These are phyloP conservation scores for Reinhardtius hippoglossoides DNA, from an alignment of 2,113 vertebrate species.

Conservation along the genomic window DNA sequence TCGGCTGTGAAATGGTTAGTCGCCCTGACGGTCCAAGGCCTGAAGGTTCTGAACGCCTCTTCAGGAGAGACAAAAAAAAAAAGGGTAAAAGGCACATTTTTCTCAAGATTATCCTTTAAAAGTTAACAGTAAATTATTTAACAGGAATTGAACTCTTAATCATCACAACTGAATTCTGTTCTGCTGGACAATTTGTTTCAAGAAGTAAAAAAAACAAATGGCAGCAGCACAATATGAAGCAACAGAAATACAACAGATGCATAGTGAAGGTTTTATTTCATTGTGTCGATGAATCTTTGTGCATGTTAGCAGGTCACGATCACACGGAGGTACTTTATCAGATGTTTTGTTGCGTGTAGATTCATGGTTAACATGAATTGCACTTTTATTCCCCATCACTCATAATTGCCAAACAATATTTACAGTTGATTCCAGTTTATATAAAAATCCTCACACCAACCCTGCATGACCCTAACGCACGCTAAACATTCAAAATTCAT, in stretches of 20 bases:
- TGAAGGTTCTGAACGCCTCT: too few relatives aligned
- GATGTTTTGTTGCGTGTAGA: conserved; percentile 34
- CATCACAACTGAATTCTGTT: too few relatives aligned
- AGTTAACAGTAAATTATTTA: too few relatives aligned
- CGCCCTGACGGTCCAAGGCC: too few relatives aligned
- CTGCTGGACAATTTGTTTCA: too few relatives aligned
- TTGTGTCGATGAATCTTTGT: conserved; percentile 40
- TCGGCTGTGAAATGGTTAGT: too few relatives aligned
- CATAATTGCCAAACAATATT: conserved; percentile 74
- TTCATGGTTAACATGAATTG: conserved; percentile 55
- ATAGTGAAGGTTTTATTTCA: conserved; percentile 56
- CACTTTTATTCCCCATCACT: conserved; percentile 48
- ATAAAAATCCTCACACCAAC: conserved; percentile 73
- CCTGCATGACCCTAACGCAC: conserved; percentile 21
- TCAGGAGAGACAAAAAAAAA: too few relatives aligned
- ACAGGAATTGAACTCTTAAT: too few relatives aligned
- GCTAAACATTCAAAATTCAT: conserved; percentile 28
- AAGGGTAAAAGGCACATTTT: too few relatives aligned
- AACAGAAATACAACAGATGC: not conserved
- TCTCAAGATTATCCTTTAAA: too few relatives aligned
- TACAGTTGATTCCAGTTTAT: conserved; percentile 76
- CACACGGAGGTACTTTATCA: conserved; percentile 41
- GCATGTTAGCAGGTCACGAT: conserved; percentile 33
- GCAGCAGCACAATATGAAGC: not conserved
- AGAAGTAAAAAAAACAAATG: not conserved